phyloP scores from a whole-genome alignment of 92 coral and sea anemone species.

The Epizoanthus ramosus region DNA sequence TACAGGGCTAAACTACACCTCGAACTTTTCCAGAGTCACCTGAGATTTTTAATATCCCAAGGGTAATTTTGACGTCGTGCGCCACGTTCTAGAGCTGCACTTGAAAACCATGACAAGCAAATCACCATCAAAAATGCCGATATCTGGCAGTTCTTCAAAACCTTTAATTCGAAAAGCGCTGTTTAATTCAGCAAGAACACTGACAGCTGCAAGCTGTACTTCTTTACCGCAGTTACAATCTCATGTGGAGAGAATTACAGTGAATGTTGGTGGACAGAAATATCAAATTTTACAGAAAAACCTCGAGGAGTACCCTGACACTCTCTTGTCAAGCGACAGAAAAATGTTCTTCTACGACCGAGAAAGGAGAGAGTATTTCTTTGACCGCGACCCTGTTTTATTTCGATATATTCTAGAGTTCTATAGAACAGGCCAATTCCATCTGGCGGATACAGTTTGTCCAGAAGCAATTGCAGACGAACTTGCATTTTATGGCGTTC shows the following conservation, averaged over 20 bases:
- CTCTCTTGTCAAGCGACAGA: constrained; percentile 81
- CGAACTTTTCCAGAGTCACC: neutral
- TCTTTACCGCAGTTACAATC: constrained; percentile 21
- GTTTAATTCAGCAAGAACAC: constrained; percentile 20
- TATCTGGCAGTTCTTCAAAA: constrained; percentile 16
- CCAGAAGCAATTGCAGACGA: constrained; percentile 83
- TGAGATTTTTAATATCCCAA: neutral
- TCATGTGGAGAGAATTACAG: constrained; percentile 53
- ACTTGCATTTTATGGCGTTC: constrained; percentile 77
- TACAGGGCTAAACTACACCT: neutral
- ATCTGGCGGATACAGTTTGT: constrained; percentile 71
- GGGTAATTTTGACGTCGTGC: neutral
- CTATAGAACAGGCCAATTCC: constrained; percentile 85
- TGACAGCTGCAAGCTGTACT: constrained; percentile 23
- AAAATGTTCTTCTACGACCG: constrained; percentile 72
- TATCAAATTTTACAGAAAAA: constrained; percentile 78
- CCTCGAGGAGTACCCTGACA: constrained; percentile 81
- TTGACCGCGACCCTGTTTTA: constrained; percentile 85
- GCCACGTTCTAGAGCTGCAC: neutral
- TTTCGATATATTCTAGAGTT: constrained; percentile 85
- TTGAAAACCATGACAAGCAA: constrained; percentile 17
- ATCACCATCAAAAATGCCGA: constrained; percentile 4
- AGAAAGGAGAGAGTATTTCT: constrained; percentile 80
- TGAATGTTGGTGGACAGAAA: constrained; percentile 90
- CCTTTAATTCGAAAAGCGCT: constrained; percentile 44